phyloP scores from a whole-genome alignment of 2,797 vertebrate species.

The Anolis apletophallus region DNA sequence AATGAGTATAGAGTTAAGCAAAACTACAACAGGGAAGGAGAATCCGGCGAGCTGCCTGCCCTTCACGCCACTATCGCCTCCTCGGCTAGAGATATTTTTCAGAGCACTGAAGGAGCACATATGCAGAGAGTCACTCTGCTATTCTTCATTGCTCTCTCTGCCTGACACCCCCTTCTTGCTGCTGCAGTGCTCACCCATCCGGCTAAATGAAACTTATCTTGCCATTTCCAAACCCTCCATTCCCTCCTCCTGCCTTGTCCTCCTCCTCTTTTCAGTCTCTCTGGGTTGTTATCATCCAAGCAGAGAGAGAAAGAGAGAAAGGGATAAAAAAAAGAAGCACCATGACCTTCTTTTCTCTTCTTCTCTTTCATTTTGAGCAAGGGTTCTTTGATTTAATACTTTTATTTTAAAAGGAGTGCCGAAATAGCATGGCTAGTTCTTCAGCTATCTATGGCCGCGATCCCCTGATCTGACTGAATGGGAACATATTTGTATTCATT shows the following conservation, averaged over 20 bases:
- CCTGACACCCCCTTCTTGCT: background rate
- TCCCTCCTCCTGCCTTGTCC: background rate
- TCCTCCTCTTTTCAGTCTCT: background rate
- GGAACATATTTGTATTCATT: background rate
- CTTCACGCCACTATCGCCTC: constrained; percentile 73
- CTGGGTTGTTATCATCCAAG: constrained; percentile 11
- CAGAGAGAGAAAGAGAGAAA: background rate
- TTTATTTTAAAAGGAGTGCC: background rate
- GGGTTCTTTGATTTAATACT: background rate
- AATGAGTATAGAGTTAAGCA: constrained; percentile 77
- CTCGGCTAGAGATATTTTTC: constrained; percentile 55
- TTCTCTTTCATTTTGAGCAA: background rate
- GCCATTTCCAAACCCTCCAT: background rate
- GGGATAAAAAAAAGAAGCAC: background rate
- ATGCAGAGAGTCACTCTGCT: constrained; percentile 39
- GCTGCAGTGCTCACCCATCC: constrained; percentile 32
- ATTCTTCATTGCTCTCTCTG: constrained; percentile 19
- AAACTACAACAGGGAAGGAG: constrained; percentile 69
- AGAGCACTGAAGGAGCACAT: constrained; percentile 42
- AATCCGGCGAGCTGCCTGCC: constrained; percentile 63
- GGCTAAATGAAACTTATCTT: constrained; percentile 31
- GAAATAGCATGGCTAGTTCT: background rate
- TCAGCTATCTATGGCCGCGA: background rate
- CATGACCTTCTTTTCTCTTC: constrained; percentile 25
- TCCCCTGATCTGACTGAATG: background rate